A percentile compares a stretch with the other conserved stretches of the same genome.
Conservation (phyloP, 2,113 vertebrate genomes). For the Clinocottus analis region DNA sequence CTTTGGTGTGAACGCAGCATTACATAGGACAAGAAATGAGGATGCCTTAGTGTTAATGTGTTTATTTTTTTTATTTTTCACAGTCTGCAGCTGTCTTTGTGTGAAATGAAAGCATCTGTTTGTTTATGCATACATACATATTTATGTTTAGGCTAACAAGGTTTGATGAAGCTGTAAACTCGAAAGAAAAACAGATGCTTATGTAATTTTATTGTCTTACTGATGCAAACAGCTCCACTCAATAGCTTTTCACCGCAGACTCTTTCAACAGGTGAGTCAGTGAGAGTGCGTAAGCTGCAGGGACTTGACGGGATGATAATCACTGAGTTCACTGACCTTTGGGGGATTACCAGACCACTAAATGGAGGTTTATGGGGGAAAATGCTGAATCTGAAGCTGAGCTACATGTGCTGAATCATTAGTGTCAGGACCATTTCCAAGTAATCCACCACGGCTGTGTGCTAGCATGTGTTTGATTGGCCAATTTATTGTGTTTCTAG, state of each 20-base stretch:
- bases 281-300: neutral
- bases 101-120: conserved; percentile 13
- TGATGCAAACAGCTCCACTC: conserved; percentile 29
- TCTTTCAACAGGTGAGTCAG: conserved; percentile 31
- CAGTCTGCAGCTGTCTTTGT: neutral
- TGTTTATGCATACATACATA: neutral
- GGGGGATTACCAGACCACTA: neutral
- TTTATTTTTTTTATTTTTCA: neutral
- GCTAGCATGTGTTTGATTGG: neutral
- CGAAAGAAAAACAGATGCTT: conserved; percentile 40
- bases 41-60: too few relatives aligned
- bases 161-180: conserved; percentile 3
- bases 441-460: neutral
- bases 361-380: conserved; percentile 16
- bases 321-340: conserved; percentile 29
- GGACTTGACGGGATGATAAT: conserved; percentile 8
- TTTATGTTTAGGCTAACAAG: neutral
- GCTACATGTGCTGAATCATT: neutral
- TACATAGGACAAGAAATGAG: too few relatives aligned
- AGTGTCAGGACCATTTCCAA: too few relatives aligned
- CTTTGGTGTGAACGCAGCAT: too few relatives aligned
- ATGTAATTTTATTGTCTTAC: conserved; percentile 23
- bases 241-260: conserved; percentile 24
- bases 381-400: neutral
- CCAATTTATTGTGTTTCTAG: neutral